Base-by-base conservation (phyloP, 2,888 invertebrate genomes). In the Melanophora roralis region DNA sequence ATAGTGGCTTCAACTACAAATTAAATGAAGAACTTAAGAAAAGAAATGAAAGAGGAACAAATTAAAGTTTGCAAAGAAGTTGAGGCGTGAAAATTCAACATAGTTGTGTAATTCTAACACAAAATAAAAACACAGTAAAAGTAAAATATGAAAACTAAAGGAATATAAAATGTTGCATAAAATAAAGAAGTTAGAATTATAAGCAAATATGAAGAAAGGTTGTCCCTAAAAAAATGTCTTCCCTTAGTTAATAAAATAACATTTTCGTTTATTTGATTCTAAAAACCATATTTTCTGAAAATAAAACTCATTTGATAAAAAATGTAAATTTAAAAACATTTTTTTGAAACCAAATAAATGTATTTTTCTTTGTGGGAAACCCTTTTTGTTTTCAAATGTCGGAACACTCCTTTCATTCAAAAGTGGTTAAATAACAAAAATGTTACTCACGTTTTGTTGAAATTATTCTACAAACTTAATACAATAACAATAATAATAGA, bases 81-180 rank as follows among this genome's bases (percentile, higher is more conserved):
- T 80, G 53, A 59, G 79, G 75, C 75, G 75, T 75, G 75, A 80
- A 79, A 80, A 80, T 80, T 72, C 62, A 67, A 67, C 71, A 68
- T 67, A 80, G 65, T 72, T 80, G 53, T 67, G 65, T 43, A 80
- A 67, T 57, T 75, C 62, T 36, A 21, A 21, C 36, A 57, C 8
- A 65, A 65, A 67, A 74, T 45, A 60, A 68, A 43, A 45, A 38
- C 12, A 73, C 36, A 34, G 27, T 5, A 65, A 49, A 65, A 49
- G 16, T 16, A 62, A 36, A 65, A 16, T 36, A 19, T 11, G 27
- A 38, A 53, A 75, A 62, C 8, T n/a, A 53, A 76, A 16, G 27
- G 8, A 47, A 32, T 55, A 65, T 49, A 19, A 57, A 59, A 67
- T 32, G 34, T n/a, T 59, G 43, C 19, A 73, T 60, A 57, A 43